These are phyloP conservation scores for Panorpa germanica DNA, from an alignment of 2,888 invertebrate species.

Conservation along the genomic window DNA sequence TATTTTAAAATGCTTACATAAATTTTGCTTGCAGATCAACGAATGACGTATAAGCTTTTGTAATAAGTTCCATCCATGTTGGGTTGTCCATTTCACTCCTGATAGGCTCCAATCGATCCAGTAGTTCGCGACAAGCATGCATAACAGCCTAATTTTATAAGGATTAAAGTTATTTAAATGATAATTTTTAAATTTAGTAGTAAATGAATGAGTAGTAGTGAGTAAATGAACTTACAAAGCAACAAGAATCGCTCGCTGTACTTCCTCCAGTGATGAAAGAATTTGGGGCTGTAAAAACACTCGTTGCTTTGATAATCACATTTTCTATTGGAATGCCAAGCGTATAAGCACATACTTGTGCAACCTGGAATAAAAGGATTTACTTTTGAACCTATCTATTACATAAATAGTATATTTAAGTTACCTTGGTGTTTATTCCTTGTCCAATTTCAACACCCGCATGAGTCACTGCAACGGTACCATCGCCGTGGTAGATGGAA, in stretches of 20 bases:
- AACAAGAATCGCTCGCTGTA: conserved; percentile 23
- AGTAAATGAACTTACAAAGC: conserved; percentile 16
- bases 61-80: conserved; percentile 19
- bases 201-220: no score
- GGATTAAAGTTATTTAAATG: no score
- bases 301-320: conserved; percentile 26
- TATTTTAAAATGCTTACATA: no score
- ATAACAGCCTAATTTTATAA: conserved; percentile 25
- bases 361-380: no score
- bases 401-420: conserved; percentile 20
- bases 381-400: no score
- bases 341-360: conserved; percentile 29
- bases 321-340: conserved; percentile 27
- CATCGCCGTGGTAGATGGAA: conserved; percentile 27
- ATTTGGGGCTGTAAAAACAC: conserved; percentile 24
- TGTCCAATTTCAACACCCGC: conserved; percentile 30
- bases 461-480: conserved; percentile 27
- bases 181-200: no score
- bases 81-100: conserved; percentile 18
- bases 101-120: conserved; percentile 21
- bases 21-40: conserved; percentile 41
- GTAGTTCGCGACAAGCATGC: conserved; percentile 23
- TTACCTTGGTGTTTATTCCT: conserved; percentile 33
- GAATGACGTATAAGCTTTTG: conserved; percentile 27
- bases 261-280: conserved; percentile 26